phyloP scores from a whole-genome alignment of 2,113 vertebrate genomes.

The Brachionichthys hirsutus region DNA sequence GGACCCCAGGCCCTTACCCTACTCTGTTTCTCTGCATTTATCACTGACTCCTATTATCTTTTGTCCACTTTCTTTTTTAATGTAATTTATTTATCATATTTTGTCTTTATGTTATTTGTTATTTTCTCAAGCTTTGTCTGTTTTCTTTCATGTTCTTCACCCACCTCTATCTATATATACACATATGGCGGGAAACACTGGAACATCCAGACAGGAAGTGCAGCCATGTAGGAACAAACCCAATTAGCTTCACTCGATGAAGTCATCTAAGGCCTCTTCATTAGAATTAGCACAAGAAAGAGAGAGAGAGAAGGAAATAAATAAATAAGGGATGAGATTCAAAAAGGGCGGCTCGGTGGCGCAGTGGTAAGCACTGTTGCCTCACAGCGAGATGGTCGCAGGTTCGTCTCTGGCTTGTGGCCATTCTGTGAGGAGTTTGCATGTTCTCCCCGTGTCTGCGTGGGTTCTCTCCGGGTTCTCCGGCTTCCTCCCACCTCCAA shows the following conservation, averaged over 20 bases:
- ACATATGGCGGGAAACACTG: constrained; percentile 74
- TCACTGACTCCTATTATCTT: constrained; percentile 56
- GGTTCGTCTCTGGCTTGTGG: too few relatives aligned
- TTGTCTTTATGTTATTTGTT: constrained; percentile 43
- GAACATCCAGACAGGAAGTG: constrained; percentile 84
- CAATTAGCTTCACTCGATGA: constrained; percentile 91
- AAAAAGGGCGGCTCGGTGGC: too few relatives aligned
- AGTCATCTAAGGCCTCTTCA: constrained; percentile 84
- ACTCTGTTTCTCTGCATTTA: constrained; percentile 60
- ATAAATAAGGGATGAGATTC: constrained; percentile 58
- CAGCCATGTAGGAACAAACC: constrained; percentile 86
- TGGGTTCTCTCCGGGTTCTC: too few relatives aligned
- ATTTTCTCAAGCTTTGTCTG: constrained; percentile 36
- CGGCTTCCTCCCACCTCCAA: too few relatives aligned
- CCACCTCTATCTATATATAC: constrained; percentile 8
- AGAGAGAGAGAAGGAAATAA: constrained; percentile 54
- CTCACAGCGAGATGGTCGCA: too few relatives aligned
- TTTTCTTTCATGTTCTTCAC: constrained; percentile 43
- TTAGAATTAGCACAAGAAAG: constrained; percentile 76
- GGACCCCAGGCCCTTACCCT: constrained; percentile 78
- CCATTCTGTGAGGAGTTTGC: too few relatives aligned
- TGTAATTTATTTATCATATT: constrained; percentile 44
- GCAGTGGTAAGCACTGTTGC: too few relatives aligned
- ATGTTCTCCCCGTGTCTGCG: too few relatives aligned
- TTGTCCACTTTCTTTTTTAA: constrained; percentile 26